These are phyloP conservation scores for Cercopithecus mona DNA, from an alignment of 2,113 vertebrate genomes.

Conservation along the genomic window DNA sequence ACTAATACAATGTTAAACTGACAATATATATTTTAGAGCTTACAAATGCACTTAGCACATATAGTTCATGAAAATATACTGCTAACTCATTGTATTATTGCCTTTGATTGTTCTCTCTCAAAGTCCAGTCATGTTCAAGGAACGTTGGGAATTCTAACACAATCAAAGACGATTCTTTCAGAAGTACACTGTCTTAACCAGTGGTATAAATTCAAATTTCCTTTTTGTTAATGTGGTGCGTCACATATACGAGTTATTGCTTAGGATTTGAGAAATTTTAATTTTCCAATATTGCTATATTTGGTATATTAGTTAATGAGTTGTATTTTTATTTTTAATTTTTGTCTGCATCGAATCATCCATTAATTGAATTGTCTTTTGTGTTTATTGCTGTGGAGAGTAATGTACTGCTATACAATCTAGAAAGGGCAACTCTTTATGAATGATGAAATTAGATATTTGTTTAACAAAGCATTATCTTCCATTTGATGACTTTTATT, in stretches of 20 bases:
- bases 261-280: not conserved
- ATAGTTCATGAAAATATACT: not conserved
- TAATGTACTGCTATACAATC: not conserved
- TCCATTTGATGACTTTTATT: conserved; percentile 61
- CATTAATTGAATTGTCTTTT: conserved; percentile 17
- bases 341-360: no score
- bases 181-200: not conserved
- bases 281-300: not conserved
- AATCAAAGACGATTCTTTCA: not conserved
- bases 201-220: not conserved
- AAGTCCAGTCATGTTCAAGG: not conserved
- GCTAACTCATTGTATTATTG: not conserved
- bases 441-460: conserved; percentile 72
- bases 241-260: not conserved
- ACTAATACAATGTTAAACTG: not conserved
- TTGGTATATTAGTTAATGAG: conserved; percentile 49
- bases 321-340: not conserved
- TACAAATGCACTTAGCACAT: not conserved
- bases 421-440: conserved; percentile 63
- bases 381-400: conserved; percentile 34
- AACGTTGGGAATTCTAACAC: not conserved
- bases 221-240: not conserved
- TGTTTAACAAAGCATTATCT: conserved; percentile 73
- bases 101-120: not conserved
- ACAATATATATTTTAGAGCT: not conserved